These are phyloP conservation scores for Parascotia fuliginaria DNA, from an alignment of 2,888 invertebrate species.

Conservation along the genomic window DNA sequence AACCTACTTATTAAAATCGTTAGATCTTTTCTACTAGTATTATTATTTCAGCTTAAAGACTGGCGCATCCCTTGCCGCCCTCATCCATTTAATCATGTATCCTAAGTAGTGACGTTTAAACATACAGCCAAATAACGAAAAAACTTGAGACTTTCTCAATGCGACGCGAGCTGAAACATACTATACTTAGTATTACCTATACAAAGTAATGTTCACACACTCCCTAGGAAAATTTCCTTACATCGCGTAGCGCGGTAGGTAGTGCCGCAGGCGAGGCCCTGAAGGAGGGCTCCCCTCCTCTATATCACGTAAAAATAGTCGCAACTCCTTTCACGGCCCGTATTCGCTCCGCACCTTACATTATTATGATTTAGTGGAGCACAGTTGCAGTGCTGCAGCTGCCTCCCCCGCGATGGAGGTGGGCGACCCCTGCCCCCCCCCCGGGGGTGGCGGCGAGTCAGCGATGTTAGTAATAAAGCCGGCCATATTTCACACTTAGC, in stretches of 20 bases:
- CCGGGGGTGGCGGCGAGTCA: conserved; percentile 58
- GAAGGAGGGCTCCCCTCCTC: conserved; percentile 23
- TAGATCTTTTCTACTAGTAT: too few species aligned
- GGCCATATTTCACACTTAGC: conserved; percentile 86
- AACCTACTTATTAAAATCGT: too few species aligned
- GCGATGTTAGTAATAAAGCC: conserved; percentile 81
- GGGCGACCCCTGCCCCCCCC: conserved; percentile 11
- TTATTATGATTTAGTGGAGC: conserved; percentile 81
- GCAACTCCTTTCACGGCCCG: conserved; percentile 48
- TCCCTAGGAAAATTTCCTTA: conserved; percentile 20
- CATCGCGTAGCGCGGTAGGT: conserved; percentile 20
- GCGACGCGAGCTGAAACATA: not conserved
- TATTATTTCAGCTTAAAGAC: too few species aligned
- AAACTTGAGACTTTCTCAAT: not conserved
- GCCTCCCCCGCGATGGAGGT: conserved; percentile 17
- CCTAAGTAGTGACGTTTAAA: too few species aligned
- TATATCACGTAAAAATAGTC: conserved; percentile 47
- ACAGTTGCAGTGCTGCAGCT: conserved; percentile 77
- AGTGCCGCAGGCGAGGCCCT: conserved; percentile 14
- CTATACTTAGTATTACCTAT: not conserved
- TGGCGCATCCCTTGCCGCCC: too few species aligned
- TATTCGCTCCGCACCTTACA: conserved; percentile 70
- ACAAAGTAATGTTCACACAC: too few species aligned
- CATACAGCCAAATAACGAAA: not conserved
- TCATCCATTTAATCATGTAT: too few species aligned